phyloP scores from a whole-genome alignment of 2,888 invertebrate genomes.

The Mylabris sibirica region DNA sequence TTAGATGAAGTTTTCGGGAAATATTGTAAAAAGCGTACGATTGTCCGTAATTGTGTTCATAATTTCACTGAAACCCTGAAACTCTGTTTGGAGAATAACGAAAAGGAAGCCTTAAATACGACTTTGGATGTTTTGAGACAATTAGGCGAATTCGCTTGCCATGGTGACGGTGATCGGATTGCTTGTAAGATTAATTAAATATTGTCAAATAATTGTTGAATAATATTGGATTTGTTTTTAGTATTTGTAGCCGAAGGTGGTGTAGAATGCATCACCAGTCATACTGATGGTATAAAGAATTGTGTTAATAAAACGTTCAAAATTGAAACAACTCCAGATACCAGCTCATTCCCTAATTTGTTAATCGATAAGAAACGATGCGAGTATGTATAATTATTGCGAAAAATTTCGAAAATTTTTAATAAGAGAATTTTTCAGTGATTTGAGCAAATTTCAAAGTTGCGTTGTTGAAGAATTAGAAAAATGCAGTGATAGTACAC shows the following conservation, averaged over 20 bases:
- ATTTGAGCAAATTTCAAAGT: slow-evolving; percentile 64
- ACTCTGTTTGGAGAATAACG: slow-evolving; percentile 70
- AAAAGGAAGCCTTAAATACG: slow-evolving; percentile 69
- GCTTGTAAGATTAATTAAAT: slow-evolving; percentile 69
- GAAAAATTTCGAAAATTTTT: slow-evolving; percentile 1
- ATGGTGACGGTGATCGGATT: slow-evolving; percentile 82
- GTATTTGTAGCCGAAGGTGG: slow-evolving; percentile 86
- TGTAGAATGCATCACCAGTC: slow-evolving; percentile 73
- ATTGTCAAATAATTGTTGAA: not conserved
- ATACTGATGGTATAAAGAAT: slow-evolving; percentile 67
- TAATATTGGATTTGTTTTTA: no score
- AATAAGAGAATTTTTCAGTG: slow-evolving; percentile 58
- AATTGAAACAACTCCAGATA: slow-evolving; percentile 59
- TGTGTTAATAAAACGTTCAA: slow-evolving; percentile 73
- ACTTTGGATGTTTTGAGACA: slow-evolving; percentile 74
- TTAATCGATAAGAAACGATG: slow-evolving; percentile 68
- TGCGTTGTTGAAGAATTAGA: slow-evolving; percentile 72
- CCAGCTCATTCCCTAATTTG: slow-evolving; percentile 67
- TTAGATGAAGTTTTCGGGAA: slow-evolving; percentile 62
- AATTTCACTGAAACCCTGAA: slow-evolving; percentile 66
- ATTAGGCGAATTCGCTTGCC: slow-evolving; percentile 76
- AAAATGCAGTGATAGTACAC: slow-evolving; percentile 76
- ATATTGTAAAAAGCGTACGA: slow-evolving; percentile 73
- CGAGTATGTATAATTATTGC: slow-evolving; percentile 58
- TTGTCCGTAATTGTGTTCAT: slow-evolving; percentile 69